Evolutionary conservation across 2,113 vertebrate genomes (phyloP).

Genomic region (Calyptommatus sinebrachiatus): DNA sequence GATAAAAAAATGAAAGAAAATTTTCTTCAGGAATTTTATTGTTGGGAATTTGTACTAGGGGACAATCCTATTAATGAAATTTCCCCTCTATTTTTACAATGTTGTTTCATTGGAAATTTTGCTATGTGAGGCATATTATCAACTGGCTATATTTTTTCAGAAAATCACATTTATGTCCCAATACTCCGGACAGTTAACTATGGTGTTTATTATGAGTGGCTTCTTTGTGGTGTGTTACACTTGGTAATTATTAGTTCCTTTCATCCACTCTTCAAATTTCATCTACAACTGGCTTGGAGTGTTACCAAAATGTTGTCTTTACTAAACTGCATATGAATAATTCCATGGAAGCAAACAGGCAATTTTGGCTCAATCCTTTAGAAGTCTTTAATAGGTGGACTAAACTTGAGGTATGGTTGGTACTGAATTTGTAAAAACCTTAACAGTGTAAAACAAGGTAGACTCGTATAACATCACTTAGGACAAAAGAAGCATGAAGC

Average conservation of each 20-base stretch:
- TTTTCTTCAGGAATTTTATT: not conserved
- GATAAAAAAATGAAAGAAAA: not conserved
- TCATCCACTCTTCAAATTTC: not conserved
- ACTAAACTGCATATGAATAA: not conserved
- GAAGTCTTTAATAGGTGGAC: not conserved
- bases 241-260: not conserved
- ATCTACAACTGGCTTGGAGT: not conserved
- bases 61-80: not conserved
- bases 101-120: not conserved
- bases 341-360: not conserved
- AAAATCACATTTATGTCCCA: not conserved
- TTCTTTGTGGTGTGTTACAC: not conserved
- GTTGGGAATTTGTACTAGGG: no score
- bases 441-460: not conserved
- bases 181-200: not conserved
- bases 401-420: not conserved
- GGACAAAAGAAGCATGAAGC: not conserved
- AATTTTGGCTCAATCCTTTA: not conserved
- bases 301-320: not conserved
- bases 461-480: no score
- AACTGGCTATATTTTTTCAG: no score
- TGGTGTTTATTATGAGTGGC: not conserved
- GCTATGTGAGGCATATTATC: not conserved
- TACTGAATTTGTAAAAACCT: not conserved
- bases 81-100: not conserved